These are phyloP conservation scores for Sterrhoptilus dennistouni DNA, from an alignment of 2,113 vertebrate species.

Conservation along the genomic window DNA sequence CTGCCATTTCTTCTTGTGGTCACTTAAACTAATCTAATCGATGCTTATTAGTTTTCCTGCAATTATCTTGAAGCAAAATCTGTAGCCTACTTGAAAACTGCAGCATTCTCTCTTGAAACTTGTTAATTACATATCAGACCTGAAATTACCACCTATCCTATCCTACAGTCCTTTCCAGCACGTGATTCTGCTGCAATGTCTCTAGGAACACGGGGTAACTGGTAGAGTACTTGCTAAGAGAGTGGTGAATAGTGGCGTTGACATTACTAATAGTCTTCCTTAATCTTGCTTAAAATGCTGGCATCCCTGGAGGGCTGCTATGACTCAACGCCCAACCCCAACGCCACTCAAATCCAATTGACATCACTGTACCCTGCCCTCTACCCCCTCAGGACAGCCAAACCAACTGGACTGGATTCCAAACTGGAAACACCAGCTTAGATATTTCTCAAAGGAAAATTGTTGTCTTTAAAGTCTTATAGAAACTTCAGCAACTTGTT, in stretches of 20 bases:
- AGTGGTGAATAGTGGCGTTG: not conserved
- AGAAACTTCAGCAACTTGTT: not conserved
- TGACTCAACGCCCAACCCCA: not conserved
- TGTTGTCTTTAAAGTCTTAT: not conserved
- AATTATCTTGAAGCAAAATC: not conserved
- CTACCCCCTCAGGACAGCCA: not conserved
- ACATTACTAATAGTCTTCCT: not conserved
- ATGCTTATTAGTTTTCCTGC: not conserved
- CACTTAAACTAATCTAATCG: not conserved
- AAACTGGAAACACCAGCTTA: not conserved
- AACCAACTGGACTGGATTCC: not conserved
- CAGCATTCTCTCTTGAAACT: not conserved
- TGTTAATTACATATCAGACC: not conserved
- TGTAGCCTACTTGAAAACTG: not conserved
- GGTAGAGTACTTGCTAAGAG: not conserved
- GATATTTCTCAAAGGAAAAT: not conserved
- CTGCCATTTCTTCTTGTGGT: not conserved
- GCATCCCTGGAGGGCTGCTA: not conserved
- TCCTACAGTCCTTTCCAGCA: not conserved
- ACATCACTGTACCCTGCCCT: not conserved
- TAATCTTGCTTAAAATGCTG: not conserved
- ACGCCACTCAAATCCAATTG: rapidly evolving
- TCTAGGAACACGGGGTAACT: not conserved
- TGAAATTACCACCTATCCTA: not conserved
- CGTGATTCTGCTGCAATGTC: not conserved